Evolutionary conservation across 2,888 invertebrate genomes (phyloP), one percentile per base, ranked within the genome.

Genomic region (Drosophila borealis): DNA sequence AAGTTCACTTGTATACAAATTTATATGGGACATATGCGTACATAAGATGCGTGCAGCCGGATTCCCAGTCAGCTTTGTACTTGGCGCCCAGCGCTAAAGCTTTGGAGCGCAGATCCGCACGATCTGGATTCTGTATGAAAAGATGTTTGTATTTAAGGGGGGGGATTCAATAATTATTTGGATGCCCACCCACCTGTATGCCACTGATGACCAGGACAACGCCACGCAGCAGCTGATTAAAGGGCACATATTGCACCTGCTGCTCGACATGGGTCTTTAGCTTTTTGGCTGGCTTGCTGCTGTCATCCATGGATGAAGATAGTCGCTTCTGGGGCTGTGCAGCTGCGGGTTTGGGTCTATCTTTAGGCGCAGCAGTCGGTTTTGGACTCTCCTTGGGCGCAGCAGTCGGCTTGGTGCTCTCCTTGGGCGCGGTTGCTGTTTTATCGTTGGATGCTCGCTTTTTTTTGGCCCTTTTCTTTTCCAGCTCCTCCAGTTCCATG

Each of bases 131-230:
- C 93, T 95, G 94, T 92, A 54, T 13, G 6, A 36, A 34, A 29
- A 5, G 9, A n/a, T 34, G 9, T 34, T n/a, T 6, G 1, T 17
- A 3, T 17, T 39, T 8, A 2, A n/a, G 6, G 0, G 3, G 0
- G 3, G 17, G 17, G 17, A 61, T 25, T 19, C 13, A 9, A 1
- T 3, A 14, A 13, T 8, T 29, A 34, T 17, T 10, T 14, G 1
- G 2, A 11, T 21, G 10, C 1, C 5, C 14, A 13, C 48, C 41
- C 60, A 89, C 91, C 88, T 92, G 92, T 70, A 96, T 97, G 0
- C 98, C 98, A 93, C 97, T 97, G 73, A 98, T 94, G n/a, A 95
- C 96, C 89, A 98, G 94, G 64, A 94, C 94, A 4, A 96, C 96
- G 55, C 94, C 95, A 11, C 93, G 91, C 76, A 98, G 91, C 34